Evolutionary conservation across 2,797 vertebrate species (phyloP), one percentile per base, ranked within the genome.

Genomic region (Halcyon leucocephala): DNA sequence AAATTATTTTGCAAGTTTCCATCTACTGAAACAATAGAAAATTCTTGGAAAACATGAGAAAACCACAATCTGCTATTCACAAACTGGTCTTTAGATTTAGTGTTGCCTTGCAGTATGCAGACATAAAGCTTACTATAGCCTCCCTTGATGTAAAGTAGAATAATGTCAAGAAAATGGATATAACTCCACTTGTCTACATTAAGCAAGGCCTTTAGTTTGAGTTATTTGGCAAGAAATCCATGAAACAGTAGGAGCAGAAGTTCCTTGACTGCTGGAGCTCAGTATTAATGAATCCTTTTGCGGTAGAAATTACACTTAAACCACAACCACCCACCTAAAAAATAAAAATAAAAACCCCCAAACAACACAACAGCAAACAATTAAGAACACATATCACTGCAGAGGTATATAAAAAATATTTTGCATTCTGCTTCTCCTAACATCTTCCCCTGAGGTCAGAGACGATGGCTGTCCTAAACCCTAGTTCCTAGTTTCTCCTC

Each of bases 1-100:
- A 51, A 87, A 82, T 55, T 12, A 58, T 84, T 92, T 94, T 88
- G 49, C 44, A 90, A 82, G 72, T 79, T 96, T 84, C 60, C 7
- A 6, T 92, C 44, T 80, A 73, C 24, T 31, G 64, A 82, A 89
- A 93, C 81, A 91, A 85, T 60, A 82, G 28, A 39, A 62, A 9
- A 13, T 29, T 42, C 52, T 54, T 51, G 33, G 72, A 89, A 91
- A 88, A 88, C 60, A 84, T 28, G n/a, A 90, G 49, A 70, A 86
- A 54, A 1, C 37, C n/a, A 82, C 66, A 79, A 35, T 39, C 61
- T 93, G 29, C 44, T 87, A 41, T 66, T 89, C 71, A 89, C 67
- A 92, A 76, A 89, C 20, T 29, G 12, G 33, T 73, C 60, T 73
- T 93, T 25, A 86, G 42, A 42, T 81, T 84, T 39, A 66, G 15